Base-by-base conservation (phyloP, 1,140 invertebrate genomes). In the Tyrophagus putrescentiae region DNA sequence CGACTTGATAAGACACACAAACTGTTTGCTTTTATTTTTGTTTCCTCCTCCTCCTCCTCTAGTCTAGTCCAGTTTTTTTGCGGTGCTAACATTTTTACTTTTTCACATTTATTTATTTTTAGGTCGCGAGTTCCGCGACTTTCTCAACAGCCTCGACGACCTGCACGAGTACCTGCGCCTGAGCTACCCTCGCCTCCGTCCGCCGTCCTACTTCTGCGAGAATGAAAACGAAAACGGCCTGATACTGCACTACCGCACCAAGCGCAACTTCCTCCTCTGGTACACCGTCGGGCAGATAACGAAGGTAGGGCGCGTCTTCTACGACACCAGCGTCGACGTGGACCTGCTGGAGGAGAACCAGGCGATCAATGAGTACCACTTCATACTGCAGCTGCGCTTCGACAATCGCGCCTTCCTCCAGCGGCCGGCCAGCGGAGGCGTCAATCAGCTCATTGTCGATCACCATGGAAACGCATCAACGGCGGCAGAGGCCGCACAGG, bases 81-180 rank as follows among this genome's bases (percentile, higher is more conserved):
- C 18, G 21, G 27, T 21, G 3, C 34, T 23, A 44, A 4, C 21
- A 3, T 44, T 58, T 48, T 44, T 2, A 6, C 18, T 1, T 21
- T 5, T 21, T 7, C 21, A 9, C 3, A 23, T 56, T 54, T 60
- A 16, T 57, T 18, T 57, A 2, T 13, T n/a, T 53, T 33, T 73
- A 36, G 74, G 92, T 1, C 77, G 91, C 6, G 86, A 95, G 69
- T 87, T 97, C 79, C 74, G 91, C 59, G 92, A 96, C 72, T 97
- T 97, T 70, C 78, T 97, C 0, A 96, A 95, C 68, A 91, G 91
- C 25, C 73, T 97, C 65, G 92, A 96, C 73, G 97, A 96, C 76
- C 77, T 97, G 29, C 93, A 98, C 71, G 92, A 97, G 71, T 97
- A 98, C 71, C 76, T 98, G 2, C 91, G 91, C 72, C 92, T 95